Percentiles rank a stretch among this genome's conserved stretches.
These are phyloP conservation scores for Calliphora vomitoria DNA, from an alignment of 2,888 invertebrate species.

Conservation along the genomic window DNA sequence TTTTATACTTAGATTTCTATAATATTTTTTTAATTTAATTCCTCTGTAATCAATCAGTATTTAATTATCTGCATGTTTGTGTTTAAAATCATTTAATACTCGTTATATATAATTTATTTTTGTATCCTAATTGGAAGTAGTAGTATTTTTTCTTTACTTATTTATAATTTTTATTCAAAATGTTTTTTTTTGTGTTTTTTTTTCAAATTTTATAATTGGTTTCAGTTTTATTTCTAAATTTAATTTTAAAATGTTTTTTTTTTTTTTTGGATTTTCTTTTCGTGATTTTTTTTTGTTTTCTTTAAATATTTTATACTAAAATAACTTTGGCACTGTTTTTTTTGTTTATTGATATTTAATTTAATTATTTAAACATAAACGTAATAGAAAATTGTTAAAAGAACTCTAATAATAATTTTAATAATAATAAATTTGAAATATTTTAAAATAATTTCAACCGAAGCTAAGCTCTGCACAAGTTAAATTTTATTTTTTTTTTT, in stretches of 20 bases:
- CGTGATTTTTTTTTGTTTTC: constrained; percentile 25
- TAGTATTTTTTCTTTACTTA: constrained; percentile 48
- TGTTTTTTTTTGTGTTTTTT: no score
- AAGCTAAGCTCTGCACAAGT: constrained; percentile 34
- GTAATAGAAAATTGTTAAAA: background rate
- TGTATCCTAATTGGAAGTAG: constrained; percentile 64
- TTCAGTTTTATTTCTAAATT: constrained; percentile 50
- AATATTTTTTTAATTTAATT: constrained; percentile 64
- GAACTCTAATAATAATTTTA: background rate
- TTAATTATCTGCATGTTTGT: constrained; percentile 45
- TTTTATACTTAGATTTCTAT: constrained; percentile 59
- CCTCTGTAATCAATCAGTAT: constrained; percentile 57
- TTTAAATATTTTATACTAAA: constrained; percentile 65
- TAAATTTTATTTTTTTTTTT: background rate
- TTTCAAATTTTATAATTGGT: constrained; percentile 28
- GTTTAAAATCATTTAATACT: constrained; percentile 57
- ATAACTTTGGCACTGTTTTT: constrained; percentile 73
- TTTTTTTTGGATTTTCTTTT: constrained; percentile 33
- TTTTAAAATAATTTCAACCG: constrained; percentile 1
- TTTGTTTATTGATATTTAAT: constrained; percentile 53
- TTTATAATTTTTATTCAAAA: constrained; percentile 45
- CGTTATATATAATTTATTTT: constrained; percentile 13
- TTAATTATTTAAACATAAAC: constrained; percentile 25
- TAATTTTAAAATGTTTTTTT: constrained; percentile 54
- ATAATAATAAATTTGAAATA: constrained; percentile 20